These are phyloP conservation scores for Lucilia sericata DNA, from an alignment of 1,140 invertebrate species.

Conservation along the genomic window DNA sequence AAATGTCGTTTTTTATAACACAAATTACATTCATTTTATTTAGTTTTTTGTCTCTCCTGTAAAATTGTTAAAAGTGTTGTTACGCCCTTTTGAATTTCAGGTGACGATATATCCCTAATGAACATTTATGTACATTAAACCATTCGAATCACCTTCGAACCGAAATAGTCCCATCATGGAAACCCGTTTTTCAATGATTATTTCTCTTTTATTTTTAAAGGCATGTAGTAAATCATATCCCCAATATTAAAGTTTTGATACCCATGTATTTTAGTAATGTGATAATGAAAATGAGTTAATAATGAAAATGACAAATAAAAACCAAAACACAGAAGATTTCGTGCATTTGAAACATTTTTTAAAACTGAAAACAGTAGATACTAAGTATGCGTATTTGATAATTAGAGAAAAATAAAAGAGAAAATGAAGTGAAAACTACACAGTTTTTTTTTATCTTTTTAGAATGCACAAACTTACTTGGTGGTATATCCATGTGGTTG, in stretches of 20 bases:
- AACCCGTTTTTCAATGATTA: too few species aligned
- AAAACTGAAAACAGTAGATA: background rate
- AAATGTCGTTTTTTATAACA: too few species aligned
- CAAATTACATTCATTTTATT: too few species aligned
- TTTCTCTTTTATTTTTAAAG: too few species aligned
- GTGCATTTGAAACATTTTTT: background rate
- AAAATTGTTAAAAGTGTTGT: too few species aligned
- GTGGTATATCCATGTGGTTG: slow-evolving; percentile 67
- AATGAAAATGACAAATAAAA: background rate
- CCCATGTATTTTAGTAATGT: background rate
- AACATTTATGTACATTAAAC: too few species aligned
- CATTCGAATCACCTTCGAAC: too few species aligned
- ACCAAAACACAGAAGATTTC: background rate
- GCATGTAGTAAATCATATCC: too few species aligned
- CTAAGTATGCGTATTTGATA: background rate
- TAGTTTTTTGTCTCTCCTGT: too few species aligned
- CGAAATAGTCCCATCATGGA: too few species aligned
- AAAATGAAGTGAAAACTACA: slow-evolving; percentile 12
- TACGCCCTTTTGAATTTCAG: too few species aligned
- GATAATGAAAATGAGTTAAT: background rate
- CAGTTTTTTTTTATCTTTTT: background rate
- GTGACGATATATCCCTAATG: background rate
- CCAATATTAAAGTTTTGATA: too few species aligned
- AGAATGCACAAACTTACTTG: slow-evolving; percentile 58
- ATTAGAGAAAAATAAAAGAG: background rate